Conservation (phyloP, 2,797 vertebrate species). For the Lacerta viridis region DNA sequence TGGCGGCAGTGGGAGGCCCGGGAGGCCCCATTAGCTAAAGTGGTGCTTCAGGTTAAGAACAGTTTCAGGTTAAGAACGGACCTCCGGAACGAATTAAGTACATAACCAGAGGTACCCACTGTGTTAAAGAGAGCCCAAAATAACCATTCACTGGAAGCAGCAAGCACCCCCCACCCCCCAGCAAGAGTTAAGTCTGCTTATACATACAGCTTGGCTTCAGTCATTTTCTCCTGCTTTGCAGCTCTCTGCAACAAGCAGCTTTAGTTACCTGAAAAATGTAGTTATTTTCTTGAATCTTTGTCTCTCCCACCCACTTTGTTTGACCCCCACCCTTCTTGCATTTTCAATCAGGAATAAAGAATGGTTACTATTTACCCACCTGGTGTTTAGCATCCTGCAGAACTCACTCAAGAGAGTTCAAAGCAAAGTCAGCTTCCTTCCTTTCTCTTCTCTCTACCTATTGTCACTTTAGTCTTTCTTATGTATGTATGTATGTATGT, state of each 20-base stretch:
- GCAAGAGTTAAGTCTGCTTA: not conserved
- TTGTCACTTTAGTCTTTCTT: not conserved
- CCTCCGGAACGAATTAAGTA: no score
- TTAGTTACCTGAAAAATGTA: conserved; percentile 16
- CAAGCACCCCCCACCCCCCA: no score
- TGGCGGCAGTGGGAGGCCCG: no score
- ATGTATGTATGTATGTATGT: conserved; percentile 10
- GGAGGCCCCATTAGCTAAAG: no score
- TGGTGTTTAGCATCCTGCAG: not conserved
- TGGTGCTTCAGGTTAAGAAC: no score
- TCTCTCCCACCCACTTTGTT: conserved; percentile 35
- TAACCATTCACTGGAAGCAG: not conserved
- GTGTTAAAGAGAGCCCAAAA: accelerated
- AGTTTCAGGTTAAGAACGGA: no score
- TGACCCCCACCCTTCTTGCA: conserved; percentile 17
- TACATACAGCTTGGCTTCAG: conserved; percentile 30
- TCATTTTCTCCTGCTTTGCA: conserved; percentile 45
- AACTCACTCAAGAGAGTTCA: not conserved
- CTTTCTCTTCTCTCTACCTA: conserved; percentile 30
- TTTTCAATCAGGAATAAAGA: conserved; percentile 47
- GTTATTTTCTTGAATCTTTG: conserved; percentile 48
- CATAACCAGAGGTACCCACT: no score
- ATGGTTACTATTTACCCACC: not conserved
- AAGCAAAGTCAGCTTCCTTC: conserved; percentile 20
- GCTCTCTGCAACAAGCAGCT: conserved; percentile 34